Percentiles rank a stretch among this genome's conserved stretches.
Evolutionary conservation across 2,113 vertebrate species (phyloP).

Genomic region (Mirounga angustirostris): DNA sequence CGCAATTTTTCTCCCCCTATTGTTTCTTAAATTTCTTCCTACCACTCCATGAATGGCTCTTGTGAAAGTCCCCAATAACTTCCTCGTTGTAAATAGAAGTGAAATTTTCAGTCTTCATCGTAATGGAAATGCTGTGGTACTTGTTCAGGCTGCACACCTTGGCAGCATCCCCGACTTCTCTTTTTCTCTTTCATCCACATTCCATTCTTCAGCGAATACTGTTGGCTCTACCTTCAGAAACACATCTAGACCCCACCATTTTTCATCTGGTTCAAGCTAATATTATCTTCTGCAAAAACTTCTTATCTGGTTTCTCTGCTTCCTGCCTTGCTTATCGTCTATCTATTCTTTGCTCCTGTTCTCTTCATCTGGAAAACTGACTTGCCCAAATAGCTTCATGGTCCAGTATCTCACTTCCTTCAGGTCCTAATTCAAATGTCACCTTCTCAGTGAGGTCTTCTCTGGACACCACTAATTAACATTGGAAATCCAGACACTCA

Average conservation of each 20-base stretch:
- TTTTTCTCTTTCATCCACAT: background rate
- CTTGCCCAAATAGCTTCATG: background rate
- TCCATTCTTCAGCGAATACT: background rate
- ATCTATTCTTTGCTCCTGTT: background rate
- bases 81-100: constrained; percentile 32
- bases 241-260: background rate
- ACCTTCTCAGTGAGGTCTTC: background rate
- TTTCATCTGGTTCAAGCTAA: background rate
- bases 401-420: background rate
- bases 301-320: background rate
- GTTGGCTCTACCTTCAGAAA: background rate
- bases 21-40: background rate
- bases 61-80: background rate
- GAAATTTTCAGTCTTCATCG: background rate
- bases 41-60: background rate
- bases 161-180: background rate
- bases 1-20: background rate
- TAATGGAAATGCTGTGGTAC: background rate
- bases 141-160: background rate
- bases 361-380: constrained; percentile 19
- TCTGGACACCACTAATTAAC: background rate
- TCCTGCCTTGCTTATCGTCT: background rate
- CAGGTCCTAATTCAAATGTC: background rate
- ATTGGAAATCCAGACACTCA: background rate
- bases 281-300: background rate